Conservation (phyloP, 2,113 vertebrate genomes). For the Odobenus rosmarus region DNA sequence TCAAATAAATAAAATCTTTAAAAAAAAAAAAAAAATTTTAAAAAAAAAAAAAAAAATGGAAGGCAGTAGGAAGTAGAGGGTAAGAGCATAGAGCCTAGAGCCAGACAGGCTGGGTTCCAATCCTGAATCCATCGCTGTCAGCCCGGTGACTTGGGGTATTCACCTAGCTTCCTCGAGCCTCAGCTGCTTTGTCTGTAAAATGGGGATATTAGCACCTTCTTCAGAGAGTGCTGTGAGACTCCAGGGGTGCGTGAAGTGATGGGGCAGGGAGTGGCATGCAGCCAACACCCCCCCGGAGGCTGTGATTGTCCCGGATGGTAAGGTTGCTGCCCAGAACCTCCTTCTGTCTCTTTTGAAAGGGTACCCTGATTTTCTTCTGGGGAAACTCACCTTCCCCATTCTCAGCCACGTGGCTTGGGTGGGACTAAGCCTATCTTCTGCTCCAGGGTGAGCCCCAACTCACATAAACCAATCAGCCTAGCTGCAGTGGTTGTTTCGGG, state of each 20-base stretch:
- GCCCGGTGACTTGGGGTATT: not conserved
- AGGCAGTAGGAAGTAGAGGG: not conserved
- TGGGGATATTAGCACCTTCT: not conserved
- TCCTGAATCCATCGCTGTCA: not conserved
- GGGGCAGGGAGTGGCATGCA: not conserved
- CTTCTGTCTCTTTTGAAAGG: not conserved
- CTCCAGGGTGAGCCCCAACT: not conserved
- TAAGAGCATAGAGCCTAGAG: not conserved
- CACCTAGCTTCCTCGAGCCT: not conserved
- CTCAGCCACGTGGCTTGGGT: not conserved
- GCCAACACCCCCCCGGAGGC: accelerated
- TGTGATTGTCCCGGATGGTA: accelerated
- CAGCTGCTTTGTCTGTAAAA: not conserved
- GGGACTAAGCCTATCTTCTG: not conserved
- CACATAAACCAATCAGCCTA: too few relatives aligned
- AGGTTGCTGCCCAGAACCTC: not conserved
- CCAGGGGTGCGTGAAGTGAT: not conserved
- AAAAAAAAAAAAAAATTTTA: too few relatives aligned
- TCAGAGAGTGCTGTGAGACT: too few relatives aligned
- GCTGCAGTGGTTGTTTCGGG: not conserved
- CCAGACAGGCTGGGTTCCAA: not conserved
- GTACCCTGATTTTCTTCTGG: not conserved
- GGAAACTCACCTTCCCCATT: not conserved
- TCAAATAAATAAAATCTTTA: too few relatives aligned
- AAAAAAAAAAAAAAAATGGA: too few relatives aligned